These are phyloP conservation scores for Hemichromis elongatus DNA, from an alignment of 2,113 vertebrate species.

Conservation along the genomic window DNA sequence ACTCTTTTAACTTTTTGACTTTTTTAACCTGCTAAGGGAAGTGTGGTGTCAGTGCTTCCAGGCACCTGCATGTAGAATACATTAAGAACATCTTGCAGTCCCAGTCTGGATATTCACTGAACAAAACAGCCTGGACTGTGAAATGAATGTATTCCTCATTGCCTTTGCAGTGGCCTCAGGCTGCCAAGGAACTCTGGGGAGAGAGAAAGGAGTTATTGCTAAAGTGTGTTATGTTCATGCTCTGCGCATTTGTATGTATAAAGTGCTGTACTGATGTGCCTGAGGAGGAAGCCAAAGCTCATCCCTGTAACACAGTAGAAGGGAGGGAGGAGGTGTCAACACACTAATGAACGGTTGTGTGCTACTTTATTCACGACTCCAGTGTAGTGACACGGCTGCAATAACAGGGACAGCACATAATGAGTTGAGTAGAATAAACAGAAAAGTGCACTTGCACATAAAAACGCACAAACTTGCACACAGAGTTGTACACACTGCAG, in stretches of 20 bases:
- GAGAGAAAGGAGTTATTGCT: conserved; percentile 31
- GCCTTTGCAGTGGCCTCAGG: conserved; percentile 30
- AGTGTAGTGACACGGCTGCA: conserved; percentile 4
- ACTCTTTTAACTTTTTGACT: not conserved
- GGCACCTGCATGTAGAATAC: conserved; percentile 15
- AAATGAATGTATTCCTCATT: conserved; percentile 37
- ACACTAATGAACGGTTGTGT: conserved; percentile 35
- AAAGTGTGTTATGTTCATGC: conserved; percentile 21
- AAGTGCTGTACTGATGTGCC: conserved; percentile 18
- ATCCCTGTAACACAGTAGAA: not conserved
- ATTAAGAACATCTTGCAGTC: not conserved
- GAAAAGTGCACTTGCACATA: not conserved
- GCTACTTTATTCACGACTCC: not conserved
- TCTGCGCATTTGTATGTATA: conserved; percentile 12
- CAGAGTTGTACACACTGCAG: not conserved
- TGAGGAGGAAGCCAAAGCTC: conserved; percentile 31
- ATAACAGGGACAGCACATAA: not conserved
- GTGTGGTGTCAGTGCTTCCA: not conserved
- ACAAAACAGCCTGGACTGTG: conserved; percentile 20
- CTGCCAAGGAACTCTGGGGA: conserved; percentile 12
- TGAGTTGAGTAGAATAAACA: not conserved
- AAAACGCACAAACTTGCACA: not conserved
- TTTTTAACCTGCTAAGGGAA: not conserved
- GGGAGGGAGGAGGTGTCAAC: conserved; percentile 22
- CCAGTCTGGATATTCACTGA: conserved; percentile 13